Percentiles rank a stretch among this genome's conserved stretches.
phyloP scores from a whole-genome alignment of 2,888 invertebrate genomes.

The Sesia apiformis region DNA sequence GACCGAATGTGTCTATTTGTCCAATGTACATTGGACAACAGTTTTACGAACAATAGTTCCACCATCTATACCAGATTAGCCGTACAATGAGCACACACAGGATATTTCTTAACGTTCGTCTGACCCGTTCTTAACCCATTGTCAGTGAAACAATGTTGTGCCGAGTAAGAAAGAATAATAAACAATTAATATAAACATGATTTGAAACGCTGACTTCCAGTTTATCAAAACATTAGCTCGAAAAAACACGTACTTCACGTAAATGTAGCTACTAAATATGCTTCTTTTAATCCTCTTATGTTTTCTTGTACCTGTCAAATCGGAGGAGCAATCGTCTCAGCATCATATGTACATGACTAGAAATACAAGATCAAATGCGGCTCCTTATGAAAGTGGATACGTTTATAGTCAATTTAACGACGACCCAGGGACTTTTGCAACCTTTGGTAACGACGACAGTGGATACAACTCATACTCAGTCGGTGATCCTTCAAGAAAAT shows the following conservation, averaged over 20 bases:
- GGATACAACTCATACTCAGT: neutral
- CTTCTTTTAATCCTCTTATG: constrained; percentile 28
- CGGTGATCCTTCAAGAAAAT: neutral
- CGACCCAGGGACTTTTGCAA: constrained; percentile 17
- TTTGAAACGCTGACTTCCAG: constrained; percentile 40
- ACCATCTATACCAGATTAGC: constrained; percentile 36
- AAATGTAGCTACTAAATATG: constrained; percentile 23
- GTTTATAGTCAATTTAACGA: constrained; percentile 27
- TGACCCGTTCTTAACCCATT: constrained; percentile 32
- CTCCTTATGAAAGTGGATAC: constrained; percentile 24
- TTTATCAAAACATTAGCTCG: constrained; percentile 19
- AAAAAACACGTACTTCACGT: constrained; percentile 23
- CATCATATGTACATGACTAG: constrained; percentile 27
- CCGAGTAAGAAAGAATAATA: constrained; percentile 27
- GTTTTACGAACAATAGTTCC: neutral
- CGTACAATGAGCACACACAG: constrained; percentile 28
- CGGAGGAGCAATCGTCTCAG: constrained; percentile 24
- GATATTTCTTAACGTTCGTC: constrained; percentile 43
- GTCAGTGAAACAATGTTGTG: constrained; percentile 43
- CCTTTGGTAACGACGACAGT: constrained; percentile 8
- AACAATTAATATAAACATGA: constrained; percentile 52
- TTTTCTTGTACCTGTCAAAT: constrained; percentile 25
- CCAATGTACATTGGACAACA: too few species aligned
- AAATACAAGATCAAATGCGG: constrained; percentile 25
- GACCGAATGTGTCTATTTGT: too few species aligned